These are phyloP conservation scores for Tiliqua scincoides DNA, from an alignment of 2,113 vertebrate species.

Conservation along the genomic window DNA sequence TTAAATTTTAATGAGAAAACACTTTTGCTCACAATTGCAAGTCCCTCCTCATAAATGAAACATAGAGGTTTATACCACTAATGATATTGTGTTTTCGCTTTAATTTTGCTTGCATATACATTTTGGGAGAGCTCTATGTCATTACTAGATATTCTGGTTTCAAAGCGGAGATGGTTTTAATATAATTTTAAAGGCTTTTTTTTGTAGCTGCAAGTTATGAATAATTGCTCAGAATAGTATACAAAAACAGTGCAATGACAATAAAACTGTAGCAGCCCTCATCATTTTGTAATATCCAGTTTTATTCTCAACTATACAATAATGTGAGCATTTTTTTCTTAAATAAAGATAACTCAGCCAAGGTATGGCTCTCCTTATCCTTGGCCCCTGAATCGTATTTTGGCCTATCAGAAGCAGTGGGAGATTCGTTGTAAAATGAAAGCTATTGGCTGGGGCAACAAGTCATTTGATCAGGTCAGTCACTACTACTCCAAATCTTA, in stretches of 20 bases:
- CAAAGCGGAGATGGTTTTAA: conserved; percentile 61
- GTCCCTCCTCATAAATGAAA: conserved; percentile 94
- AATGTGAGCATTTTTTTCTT: conserved; percentile 38
- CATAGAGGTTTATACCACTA: conserved; percentile 86
- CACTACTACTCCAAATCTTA: neutral
- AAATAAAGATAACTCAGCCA: conserved; percentile 79
- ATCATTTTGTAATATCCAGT: conserved; percentile 20
- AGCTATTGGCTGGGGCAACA: conserved; percentile 94
- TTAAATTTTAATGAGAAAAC: conserved; percentile 96
- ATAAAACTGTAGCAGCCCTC: neutral
- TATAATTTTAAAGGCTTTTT: conserved; percentile 70
- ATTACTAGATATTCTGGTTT: conserved; percentile 74
- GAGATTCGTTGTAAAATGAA: conserved; percentile 95
- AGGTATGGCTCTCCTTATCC: conserved; percentile 85
- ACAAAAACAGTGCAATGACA: neutral
- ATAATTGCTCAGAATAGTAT: conserved; percentile 26
- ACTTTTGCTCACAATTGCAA: conserved; percentile 84
- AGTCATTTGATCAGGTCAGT: conserved; percentile 89
- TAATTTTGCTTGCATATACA: conserved; percentile 78
- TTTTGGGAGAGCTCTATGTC: conserved; percentile 76
- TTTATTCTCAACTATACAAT: conserved; percentile 41
- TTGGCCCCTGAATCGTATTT: conserved; percentile 83
- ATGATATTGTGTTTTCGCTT: conserved; percentile 83
- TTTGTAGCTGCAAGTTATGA: conserved; percentile 45
- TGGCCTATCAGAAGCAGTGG: conserved; percentile 96